Evolutionary conservation across 2,888 invertebrate genomes (phyloP).

Genomic region (Rotaria macrura): DNA sequence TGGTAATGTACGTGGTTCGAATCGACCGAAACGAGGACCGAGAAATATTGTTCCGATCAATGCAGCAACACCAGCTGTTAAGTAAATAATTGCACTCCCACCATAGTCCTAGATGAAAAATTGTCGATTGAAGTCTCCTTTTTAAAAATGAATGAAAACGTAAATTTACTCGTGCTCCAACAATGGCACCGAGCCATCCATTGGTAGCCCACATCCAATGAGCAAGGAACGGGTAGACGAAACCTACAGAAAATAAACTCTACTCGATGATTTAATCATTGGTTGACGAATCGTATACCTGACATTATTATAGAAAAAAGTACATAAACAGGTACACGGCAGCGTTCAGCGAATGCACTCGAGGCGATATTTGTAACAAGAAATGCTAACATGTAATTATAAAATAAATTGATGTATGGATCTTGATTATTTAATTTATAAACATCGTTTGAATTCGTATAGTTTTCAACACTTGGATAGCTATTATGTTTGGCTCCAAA

Average conservation of each 20-base stretch:
- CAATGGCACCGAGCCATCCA: not conserved
- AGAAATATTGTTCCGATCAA: constrained; percentile 48
- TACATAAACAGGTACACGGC: not conserved
- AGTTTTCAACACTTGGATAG: not conserved
- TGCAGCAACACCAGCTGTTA: constrained; percentile 50
- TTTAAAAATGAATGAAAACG: not conserved
- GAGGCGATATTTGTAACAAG: constrained; percentile 10
- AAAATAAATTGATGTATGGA: not conserved
- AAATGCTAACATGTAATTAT: constrained; percentile 11
- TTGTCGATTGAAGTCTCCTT: no score
- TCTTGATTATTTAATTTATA: constrained; percentile 19
- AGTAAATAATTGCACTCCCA: constrained; percentile 54
- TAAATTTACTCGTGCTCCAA: constrained; percentile 17
- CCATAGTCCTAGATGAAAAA: constrained; percentile 51
- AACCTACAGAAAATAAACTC: not conserved
- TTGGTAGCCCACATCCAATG: constrained; percentile 9
- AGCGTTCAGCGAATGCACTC: constrained; percentile 21
- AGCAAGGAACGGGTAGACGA: not conserved
- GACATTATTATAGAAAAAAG: not conserved
- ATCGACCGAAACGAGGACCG: constrained; percentile 54
- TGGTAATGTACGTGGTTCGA: constrained; percentile 38
- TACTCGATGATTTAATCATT: not conserved
- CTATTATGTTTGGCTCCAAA: not conserved
- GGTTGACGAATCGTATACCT: not conserved
- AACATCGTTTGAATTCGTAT: not conserved